Evolutionary conservation across 2,113 vertebrate species (phyloP).

Genomic region (Mola mola): DNA sequence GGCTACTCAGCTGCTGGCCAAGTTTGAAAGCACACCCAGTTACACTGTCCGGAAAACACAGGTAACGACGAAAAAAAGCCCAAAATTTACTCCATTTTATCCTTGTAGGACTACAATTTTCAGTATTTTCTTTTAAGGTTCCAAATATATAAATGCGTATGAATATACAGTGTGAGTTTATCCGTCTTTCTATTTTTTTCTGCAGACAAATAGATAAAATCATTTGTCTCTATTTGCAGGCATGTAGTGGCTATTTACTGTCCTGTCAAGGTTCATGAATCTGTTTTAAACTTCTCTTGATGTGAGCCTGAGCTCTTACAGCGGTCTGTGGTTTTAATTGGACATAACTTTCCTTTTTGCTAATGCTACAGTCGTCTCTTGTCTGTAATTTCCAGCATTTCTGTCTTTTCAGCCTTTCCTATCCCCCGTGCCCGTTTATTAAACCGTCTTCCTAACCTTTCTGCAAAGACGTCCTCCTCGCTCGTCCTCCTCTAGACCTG

Average conservation of each 20-base stretch:
- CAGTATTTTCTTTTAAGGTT: no score
- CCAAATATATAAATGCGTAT: neutral
- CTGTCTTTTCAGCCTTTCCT: slow-evolving; percentile 45
- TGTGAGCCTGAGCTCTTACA: slow-evolving; percentile 9
- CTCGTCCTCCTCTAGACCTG: slow-evolving; percentile 74
- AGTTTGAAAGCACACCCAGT: slow-evolving; percentile 88
- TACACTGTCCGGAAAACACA: slow-evolving; percentile 79
- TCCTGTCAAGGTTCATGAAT: slow-evolving; percentile 4
- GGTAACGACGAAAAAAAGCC: slow-evolving; percentile 81
- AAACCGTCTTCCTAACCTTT: slow-evolving; percentile 43
- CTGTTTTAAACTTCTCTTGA: slow-evolving; percentile 13
- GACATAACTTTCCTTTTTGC: slow-evolving; percentile 21
- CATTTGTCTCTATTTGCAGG: no score
- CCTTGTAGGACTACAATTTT: no score
- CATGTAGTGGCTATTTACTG: neutral
- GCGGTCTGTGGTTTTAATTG: slow-evolving; percentile 22
- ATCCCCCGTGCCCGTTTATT: slow-evolving; percentile 40
- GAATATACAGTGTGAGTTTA: neutral
- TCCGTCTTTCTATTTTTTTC: no score
- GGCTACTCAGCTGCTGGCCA: slow-evolving; percentile 92
- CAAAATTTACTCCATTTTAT: no score
- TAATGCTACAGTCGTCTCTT: slow-evolving; percentile 24
- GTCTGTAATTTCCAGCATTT: slow-evolving; percentile 25
- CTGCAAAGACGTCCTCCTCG: slow-evolving; percentile 68
- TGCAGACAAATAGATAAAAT: no score